These are phyloP conservation scores for Scyliorhinus canicula DNA, from an alignment of 2,797 vertebrate species.

Conservation along the genomic window DNA sequence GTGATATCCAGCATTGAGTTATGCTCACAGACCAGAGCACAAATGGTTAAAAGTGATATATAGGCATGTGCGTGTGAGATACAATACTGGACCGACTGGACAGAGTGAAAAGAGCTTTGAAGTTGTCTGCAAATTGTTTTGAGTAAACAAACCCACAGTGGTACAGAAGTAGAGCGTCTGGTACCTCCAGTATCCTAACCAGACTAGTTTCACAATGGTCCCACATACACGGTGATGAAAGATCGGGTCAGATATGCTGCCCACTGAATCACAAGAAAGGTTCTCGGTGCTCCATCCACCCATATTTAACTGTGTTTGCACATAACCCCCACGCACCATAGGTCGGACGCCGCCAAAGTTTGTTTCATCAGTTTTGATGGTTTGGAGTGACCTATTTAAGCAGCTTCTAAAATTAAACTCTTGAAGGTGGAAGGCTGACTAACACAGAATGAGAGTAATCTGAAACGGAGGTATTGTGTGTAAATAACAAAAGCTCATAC, in stretches of 20 bases:
- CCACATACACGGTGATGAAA: background rate
- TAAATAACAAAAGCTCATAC: background rate
- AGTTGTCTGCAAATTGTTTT: background rate
- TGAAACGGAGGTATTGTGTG: background rate
- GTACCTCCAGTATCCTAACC: background rate
- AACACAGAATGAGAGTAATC: background rate
- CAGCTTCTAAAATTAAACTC: background rate
- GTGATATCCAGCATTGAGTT: background rate
- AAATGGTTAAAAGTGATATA: background rate
- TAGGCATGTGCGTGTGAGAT: no score
- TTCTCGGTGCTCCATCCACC: background rate
- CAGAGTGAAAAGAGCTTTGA: background rate
- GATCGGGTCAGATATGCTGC: background rate
- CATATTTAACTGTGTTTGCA: background rate
- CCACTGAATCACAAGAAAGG: background rate
- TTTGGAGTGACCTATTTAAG: slow-evolving; percentile 15
- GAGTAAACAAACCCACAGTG: background rate
- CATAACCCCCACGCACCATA: background rate
- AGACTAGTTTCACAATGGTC: background rate
- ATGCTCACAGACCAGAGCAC: background rate
- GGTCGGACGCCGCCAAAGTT: background rate
- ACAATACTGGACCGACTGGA: background rate
- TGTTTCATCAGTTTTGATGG: background rate
- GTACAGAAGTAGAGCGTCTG: background rate
- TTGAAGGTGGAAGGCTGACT: background rate